Evolutionary conservation across 2,113 vertebrate species (phyloP), one percentile per base, ranked within the genome.

Genomic region (Cyanistes caeruleus): DNA sequence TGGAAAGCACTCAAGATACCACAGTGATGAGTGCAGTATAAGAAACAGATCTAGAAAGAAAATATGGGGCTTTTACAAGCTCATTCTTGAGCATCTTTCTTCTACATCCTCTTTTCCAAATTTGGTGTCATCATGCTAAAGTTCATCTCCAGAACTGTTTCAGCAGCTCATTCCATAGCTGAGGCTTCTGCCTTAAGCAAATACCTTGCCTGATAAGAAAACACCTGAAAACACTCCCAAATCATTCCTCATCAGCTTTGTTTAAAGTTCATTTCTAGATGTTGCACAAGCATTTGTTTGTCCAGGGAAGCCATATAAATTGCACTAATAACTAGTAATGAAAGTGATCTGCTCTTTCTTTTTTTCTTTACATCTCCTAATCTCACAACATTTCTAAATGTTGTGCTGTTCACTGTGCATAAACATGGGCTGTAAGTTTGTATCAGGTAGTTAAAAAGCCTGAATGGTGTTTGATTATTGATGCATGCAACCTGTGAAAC

Each of bases 1-100:
- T 96, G 93, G 96, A 97, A 96, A 94, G 95, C 85, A 35, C 92
- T 96, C 96, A 94, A 95, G 95, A 97, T 97, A 92, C 96, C 96
- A 96, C 79, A 96, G 90, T 95, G 95, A 96, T 96, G 96, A 97
- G 79, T 85, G 53, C 88, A 96, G 90, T 94, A 90, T 95, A 96
- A 96, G 90, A 96, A 97, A 93, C 92, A 96, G 85, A 94, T 88
- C 93, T 90, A 90, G 88, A 90, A 84, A 89, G 85, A 92, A 95
- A 97, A 94, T 68, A 75, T 84, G 25, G 87, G 85, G 69, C 31
- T 97, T 96, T 93, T 95, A 96, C 93, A 91, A 95, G 75, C 68
- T 92, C 64, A 86, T 93, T 96, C 88, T 94, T 95, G 75, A 96
- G 90, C 85, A 95, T 92, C 93, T 95, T 86, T 79, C 48, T 41